A percentile compares a stretch with the other conserved stretches of the same genome.
Conservation (phyloP, 2,888 invertebrate species). For the Drosophila helvetica region DNA sequence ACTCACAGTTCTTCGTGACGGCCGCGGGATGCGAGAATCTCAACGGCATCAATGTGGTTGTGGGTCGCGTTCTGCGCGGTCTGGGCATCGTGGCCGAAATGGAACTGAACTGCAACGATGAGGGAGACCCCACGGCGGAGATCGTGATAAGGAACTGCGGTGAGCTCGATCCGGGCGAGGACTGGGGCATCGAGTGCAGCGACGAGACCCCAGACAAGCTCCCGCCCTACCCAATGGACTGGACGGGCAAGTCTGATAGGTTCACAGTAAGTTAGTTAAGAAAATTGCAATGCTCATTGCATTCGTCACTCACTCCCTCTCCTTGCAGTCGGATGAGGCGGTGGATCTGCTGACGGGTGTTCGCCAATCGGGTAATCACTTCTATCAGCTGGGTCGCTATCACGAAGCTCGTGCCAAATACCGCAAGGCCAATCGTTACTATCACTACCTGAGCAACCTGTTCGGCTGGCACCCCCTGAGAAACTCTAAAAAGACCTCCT, state of each 20-base stretch:
- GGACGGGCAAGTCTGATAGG: conserved; percentile 83
- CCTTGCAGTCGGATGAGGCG: conserved; percentile 84
- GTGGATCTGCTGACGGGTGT: conserved; percentile 86
- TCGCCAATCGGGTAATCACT: conserved; percentile 89
- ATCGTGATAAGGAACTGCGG: conserved; percentile 90
- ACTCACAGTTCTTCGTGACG: conserved; percentile 97
- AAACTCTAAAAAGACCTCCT: conserved; percentile 34
- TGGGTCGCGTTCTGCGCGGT: conserved; percentile 92
- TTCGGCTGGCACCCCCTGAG: conserved; percentile 72
- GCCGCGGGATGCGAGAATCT: conserved; percentile 90
- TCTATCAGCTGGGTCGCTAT: conserved; percentile 87
- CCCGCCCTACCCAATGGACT: conserved; percentile 92
- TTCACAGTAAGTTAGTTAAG: conserved; percentile 65
- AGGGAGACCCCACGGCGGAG: conserved; percentile 86
- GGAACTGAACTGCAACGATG: conserved; percentile 86
- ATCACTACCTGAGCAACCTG: conserved; percentile 83
- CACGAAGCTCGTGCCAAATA: conserved; percentile 90
- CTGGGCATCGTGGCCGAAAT: conserved; percentile 89
- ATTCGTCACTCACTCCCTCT: conserved; percentile 1
- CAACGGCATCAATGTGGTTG: conserved; percentile 92
- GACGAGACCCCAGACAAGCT: conserved; percentile 90
- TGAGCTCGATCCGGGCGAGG: conserved; percentile 86
- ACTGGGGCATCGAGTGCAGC: conserved; percentile 88
- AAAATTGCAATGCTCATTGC: neutral
- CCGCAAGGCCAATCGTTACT: conserved; percentile 90